Percentiles rank a stretch among this genome's conserved stretches.
These are phyloP conservation scores for Cantharis rustica DNA, from an alignment of 2,888 invertebrate species.

Conservation along the genomic window DNA sequence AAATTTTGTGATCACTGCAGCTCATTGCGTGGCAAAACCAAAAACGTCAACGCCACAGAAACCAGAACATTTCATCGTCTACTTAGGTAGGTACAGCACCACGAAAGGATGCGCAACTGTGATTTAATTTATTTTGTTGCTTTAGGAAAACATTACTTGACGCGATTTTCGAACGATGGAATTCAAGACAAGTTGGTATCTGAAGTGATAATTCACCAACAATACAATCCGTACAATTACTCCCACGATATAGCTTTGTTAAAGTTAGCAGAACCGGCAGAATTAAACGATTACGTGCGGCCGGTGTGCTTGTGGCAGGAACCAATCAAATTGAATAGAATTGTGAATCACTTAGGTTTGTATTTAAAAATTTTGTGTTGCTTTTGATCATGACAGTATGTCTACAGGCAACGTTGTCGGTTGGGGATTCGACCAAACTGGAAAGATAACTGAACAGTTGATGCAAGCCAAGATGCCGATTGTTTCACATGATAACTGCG, in stretches of 20 bases:
- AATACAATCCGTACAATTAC: conserved; percentile 47
- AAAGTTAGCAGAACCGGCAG: conserved; percentile 41
- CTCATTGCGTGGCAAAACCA: conserved; percentile 50
- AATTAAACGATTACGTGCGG: conserved; percentile 50
- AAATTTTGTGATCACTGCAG: conserved; percentile 48
- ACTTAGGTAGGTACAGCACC: conserved; percentile 41
- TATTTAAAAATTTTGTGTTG: neutral
- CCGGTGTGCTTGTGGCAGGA: conserved; percentile 51
- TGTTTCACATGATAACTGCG: conserved; percentile 63
- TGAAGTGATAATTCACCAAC: conserved; percentile 46
- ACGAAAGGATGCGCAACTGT: neutral
- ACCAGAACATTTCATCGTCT: conserved; percentile 45
- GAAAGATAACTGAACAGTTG: conserved; percentile 61
- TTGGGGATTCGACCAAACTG: conserved; percentile 63
- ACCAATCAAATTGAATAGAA: conserved; percentile 34
- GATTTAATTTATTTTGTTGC: neutral
- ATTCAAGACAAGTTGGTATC: conserved; percentile 51
- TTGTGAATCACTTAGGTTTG: conserved; percentile 43
- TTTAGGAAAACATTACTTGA: conserved; percentile 52
- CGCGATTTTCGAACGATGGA: conserved; percentile 49
- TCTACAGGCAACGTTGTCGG: conserved; percentile 49
- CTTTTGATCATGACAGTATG: no score
- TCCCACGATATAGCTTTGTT: conserved; percentile 50
- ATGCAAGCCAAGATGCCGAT: conserved; percentile 65
- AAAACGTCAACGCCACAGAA: conserved; percentile 36